These are phyloP conservation scores for Seriola aureovittata DNA, from an alignment of 2,113 vertebrate species.

Conservation along the genomic window DNA sequence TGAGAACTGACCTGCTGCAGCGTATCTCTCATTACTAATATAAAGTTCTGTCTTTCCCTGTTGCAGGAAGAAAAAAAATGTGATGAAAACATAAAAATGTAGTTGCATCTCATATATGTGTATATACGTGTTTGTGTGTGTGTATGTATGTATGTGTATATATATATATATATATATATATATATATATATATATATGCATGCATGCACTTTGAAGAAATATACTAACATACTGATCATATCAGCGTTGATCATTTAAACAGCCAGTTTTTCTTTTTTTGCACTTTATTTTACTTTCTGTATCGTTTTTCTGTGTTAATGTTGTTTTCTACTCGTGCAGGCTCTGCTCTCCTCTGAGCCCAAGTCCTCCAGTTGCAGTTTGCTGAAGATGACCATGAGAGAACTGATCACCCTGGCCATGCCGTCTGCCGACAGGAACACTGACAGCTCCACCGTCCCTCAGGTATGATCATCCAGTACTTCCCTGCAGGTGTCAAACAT, in stretches of 20 bases:
- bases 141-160: too few species aligned
- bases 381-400: conserved; percentile 93
- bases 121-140: too few species aligned
- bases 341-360: conserved; percentile 94
- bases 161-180: too few species aligned
- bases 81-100: too few species aligned
- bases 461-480: conserved; percentile 82
- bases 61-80: too few species aligned
- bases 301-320: neutral
- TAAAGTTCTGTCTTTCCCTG: too few species aligned
- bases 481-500: neutral
- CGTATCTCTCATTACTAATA: neutral
- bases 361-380: conserved; percentile 91
- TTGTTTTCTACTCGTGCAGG: conserved; percentile 76
- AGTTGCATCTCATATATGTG: too few species aligned
- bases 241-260: too few species aligned
- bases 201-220: too few species aligned
- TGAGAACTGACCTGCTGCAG: neutral
- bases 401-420: conserved; percentile 88
- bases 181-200: too few species aligned
- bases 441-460: conserved; percentile 87
- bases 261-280: neutral
- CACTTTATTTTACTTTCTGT: neutral
- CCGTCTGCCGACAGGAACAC: conserved; percentile 75
- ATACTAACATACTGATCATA: too few species aligned